These are phyloP conservation scores for Saimiri boliviensis DNA, from an alignment of 2,113 vertebrate species.

Conservation along the genomic window DNA sequence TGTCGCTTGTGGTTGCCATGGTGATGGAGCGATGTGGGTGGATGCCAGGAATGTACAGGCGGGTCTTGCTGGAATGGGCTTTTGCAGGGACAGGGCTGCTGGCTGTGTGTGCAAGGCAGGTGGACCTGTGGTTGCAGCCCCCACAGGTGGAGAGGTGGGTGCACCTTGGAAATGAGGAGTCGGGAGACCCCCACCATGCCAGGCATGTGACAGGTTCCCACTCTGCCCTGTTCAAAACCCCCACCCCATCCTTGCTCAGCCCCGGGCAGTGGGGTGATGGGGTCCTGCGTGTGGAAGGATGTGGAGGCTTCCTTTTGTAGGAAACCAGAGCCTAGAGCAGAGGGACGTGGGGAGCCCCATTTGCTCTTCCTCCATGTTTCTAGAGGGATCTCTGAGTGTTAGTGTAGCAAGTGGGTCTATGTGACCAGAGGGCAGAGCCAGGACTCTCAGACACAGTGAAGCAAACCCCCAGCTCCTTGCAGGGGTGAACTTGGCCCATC, in stretches of 20 bases:
- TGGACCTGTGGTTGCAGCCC: background rate
- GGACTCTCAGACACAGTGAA: background rate
- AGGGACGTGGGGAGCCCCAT: background rate
- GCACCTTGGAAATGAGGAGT: background rate
- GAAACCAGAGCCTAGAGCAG: background rate
- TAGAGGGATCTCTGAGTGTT: background rate
- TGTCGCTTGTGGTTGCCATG: background rate
- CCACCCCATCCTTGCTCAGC: background rate
- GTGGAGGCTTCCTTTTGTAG: background rate
- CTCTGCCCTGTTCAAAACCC: background rate
- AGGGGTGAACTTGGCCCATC: background rate
- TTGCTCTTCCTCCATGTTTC: background rate
- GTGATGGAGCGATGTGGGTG: background rate
- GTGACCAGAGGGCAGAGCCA: background rate
- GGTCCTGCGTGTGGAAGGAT: background rate
- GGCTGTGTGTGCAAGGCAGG: background rate
- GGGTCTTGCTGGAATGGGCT: background rate
- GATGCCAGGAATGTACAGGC: background rate
- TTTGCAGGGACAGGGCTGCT: background rate
- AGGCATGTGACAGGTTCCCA: background rate
- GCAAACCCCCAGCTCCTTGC: background rate
- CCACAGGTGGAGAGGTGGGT: background rate
- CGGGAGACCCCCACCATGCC: background rate
- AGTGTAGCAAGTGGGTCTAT: background rate
- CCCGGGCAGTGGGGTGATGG: fast-evolving